Evolutionary conservation across 2,888 invertebrate species (phyloP).

Genomic region (Sesia bembeciformis): DNA sequence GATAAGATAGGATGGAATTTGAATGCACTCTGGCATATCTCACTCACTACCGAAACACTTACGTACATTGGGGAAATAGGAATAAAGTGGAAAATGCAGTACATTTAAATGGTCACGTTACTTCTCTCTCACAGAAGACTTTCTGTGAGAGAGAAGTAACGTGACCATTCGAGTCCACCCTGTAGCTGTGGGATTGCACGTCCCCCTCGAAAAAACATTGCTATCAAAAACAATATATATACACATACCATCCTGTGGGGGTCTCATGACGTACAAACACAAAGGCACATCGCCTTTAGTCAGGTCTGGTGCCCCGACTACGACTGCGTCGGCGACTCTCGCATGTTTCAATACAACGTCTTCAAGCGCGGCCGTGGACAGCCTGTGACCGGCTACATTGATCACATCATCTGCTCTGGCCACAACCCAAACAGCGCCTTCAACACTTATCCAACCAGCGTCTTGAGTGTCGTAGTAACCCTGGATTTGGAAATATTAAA

Average conservation of each 20-base stretch:
- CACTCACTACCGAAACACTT: no score
- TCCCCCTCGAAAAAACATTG: no score
- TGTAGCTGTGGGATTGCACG: no score
- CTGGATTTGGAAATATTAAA: conserved; percentile 45
- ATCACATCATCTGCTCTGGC: conserved; percentile 96
- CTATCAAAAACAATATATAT: no score
- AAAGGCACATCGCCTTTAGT: conserved; percentile 94
- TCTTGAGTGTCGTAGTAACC: conserved; percentile 97
- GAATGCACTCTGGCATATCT: no score
- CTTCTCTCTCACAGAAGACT: no score
- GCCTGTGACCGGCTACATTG: conserved; percentile 94
- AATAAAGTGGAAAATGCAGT: no score
- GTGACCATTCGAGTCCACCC: no score
- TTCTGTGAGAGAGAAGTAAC: no score
- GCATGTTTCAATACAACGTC: conserved; percentile 92
- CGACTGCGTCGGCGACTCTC: conserved; percentile 89
- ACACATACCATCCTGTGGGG: conserved; percentile 55
- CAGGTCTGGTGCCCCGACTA: conserved; percentile 90
- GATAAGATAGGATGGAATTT: no score
- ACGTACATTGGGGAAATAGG: no score
- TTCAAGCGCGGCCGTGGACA: conserved; percentile 92
- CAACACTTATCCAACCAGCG: conserved; percentile 88
- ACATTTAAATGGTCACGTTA: no score
- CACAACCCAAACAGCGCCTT: conserved; percentile 90
- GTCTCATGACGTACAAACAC: conserved; percentile 87